Percentiles rank a stretch among this genome's conserved stretches.
These are phyloP conservation scores for Antheraea pernyi DNA, from an alignment of 1,140 invertebrate genomes.

Conservation along the genomic window DNA sequence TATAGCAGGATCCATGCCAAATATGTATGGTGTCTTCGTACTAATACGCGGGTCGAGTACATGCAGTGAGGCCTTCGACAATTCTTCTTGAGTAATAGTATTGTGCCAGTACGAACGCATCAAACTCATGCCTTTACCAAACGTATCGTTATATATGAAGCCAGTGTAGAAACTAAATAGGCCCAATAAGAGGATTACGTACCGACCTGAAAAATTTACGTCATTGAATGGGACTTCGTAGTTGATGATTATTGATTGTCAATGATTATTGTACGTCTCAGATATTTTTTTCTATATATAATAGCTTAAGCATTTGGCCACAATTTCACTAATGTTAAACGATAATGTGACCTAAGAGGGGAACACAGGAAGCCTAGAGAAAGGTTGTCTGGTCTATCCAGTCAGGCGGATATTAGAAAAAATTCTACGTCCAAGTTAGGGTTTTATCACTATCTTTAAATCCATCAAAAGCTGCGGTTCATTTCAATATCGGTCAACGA, in stretches of 20 bases:
- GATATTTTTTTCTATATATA: too few species aligned
- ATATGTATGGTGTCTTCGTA: slow-evolving; percentile 40
- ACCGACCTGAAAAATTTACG: slow-evolving; percentile 76
- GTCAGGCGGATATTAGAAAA: too few species aligned
- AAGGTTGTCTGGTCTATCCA: too few species aligned
- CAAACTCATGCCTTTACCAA: slow-evolving; percentile 86
- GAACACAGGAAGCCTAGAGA: too few species aligned
- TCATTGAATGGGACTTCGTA: background rate
- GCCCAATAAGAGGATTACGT: slow-evolving; percentile 91
- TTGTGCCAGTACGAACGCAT: slow-evolving; percentile 85
- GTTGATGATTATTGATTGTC: background rate
- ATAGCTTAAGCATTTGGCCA: too few species aligned
- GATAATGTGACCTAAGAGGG: too few species aligned
- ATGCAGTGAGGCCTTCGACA: slow-evolving; percentile 37
- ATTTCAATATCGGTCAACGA: too few species aligned
- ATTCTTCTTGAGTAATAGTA: slow-evolving; percentile 50
- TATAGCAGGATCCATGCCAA: slow-evolving; percentile 41
- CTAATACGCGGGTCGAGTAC: slow-evolving; percentile 39
- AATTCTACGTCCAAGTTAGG: too few species aligned
- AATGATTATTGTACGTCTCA: too few species aligned
- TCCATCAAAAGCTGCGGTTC: too few species aligned
- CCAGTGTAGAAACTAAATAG: slow-evolving; percentile 90
- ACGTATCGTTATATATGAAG: slow-evolving; percentile 91
- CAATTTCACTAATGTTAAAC: too few species aligned
- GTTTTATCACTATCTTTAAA: too few species aligned